Base-by-base conservation (phyloP, 2,797 vertebrate species). In the Chelon labrosus region DNA sequence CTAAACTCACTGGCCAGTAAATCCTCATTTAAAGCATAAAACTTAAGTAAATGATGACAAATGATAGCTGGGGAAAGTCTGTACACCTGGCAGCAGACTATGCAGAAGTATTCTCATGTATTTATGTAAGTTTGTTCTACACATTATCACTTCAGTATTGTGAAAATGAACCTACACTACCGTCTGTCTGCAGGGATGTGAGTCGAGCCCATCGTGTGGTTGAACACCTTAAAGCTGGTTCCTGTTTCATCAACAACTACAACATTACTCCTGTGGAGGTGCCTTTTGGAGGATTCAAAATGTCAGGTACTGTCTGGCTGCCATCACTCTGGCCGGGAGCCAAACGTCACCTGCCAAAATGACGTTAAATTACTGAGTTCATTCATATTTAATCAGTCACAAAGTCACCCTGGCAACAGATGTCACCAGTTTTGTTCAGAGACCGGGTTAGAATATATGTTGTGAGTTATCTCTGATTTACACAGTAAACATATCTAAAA, bases 161-260 rank as follows among this genome's bases (percentile, higher is more conserved):
- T 61, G 14, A 6, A 49, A 60, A 14, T 55, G 10, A 53, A 41
- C 27, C 37, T 3, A 54, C 27, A n/a, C 17, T 8, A 20, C 19
- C 3, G 0, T 9, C 39, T 37, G 11, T 39, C 17, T 75, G 10
- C 46, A 99, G 98, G 81, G 97, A 99, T 77, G 89, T 99, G 76
- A 93, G 93, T 72, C 95, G 97, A 75, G 98, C 98, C 14, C 97
- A 99, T 80, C 94, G 97, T 27, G 95, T 98, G 63, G 96, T 92
- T 8, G 96, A 97, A 25, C 95, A 94, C 67, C 95, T 99, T 2
- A 96, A 99, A 80, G 97, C 96, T 0, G 98, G 98, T 13, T 95
- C 95, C 79, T 99, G 98, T 82, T 99, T 96, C 88, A 96, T 99
- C 74, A 99, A 99, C 89, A 99, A 99, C 93, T 99, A 99, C 89